A percentile compares a stretch with the other conserved stretches of the same genome.
Conservation (phyloP, 2,113 vertebrate species). For the Anoplopoma fimbria region DNA sequence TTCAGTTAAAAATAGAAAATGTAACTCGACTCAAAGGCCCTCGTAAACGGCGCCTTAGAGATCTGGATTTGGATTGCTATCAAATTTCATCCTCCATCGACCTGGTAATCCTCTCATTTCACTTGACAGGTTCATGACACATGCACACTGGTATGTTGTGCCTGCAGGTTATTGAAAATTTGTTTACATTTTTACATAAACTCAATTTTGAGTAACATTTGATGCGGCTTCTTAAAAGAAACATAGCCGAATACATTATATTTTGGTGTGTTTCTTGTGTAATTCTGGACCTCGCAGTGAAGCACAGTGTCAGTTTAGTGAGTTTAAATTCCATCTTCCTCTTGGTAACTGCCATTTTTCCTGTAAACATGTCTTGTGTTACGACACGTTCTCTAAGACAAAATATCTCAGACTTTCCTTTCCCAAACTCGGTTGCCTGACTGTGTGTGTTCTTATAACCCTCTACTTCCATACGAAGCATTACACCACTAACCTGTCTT, state of each 20-base stretch:
- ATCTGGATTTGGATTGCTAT: neutral
- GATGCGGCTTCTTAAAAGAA: neutral
- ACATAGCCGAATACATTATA: neutral
- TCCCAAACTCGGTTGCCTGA: neutral
- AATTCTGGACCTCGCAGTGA: conserved; percentile 10
- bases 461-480: neutral
- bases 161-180: conserved; percentile 30
- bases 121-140: conserved; percentile 33
- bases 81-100: neutral
- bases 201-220: neutral
- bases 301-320: conserved; percentile 1
- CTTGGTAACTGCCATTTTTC: neutral
- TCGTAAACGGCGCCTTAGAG: neutral
- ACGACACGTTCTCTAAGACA: neutral
- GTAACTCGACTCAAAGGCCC: neutral
- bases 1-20: conserved; percentile 21
- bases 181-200: conserved; percentile 1
- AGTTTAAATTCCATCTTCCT: neutral
- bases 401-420: neutral
- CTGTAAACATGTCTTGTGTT: neutral
- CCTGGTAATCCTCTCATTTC: conserved; percentile 13
- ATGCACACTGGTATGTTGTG: conserved; percentile 18
- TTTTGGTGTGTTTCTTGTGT: neutral
- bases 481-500: neutral
- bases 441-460: conserved; percentile 19